Evolutionary conservation across 2,888 invertebrate species (phyloP).

Genomic region (Drosophila neotestacea): DNA sequence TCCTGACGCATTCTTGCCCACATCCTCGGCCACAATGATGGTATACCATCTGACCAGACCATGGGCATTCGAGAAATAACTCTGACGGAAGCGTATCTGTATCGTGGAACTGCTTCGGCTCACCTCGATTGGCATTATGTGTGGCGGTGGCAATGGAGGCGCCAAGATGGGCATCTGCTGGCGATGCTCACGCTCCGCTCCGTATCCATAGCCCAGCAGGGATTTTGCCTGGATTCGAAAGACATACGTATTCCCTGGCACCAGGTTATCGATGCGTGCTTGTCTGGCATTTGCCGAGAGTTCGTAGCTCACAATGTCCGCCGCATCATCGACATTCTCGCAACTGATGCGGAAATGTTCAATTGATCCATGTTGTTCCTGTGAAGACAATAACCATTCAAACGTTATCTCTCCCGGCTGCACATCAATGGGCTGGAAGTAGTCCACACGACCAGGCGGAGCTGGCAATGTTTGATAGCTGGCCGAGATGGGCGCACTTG

Average conservation of each 20-base stretch:
- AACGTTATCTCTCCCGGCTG: slow-evolving; percentile 93
- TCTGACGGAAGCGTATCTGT: slow-evolving; percentile 93
- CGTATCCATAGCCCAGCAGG: slow-evolving; percentile 92
- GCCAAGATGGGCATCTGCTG: slow-evolving; percentile 94
- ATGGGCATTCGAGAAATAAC: slow-evolving; percentile 94
- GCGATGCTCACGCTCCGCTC: slow-evolving; percentile 89
- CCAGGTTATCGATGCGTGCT: slow-evolving; percentile 89
- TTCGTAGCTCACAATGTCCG: slow-evolving; percentile 87
- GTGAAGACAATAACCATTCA: slow-evolving; percentile 91
- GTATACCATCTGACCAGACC: slow-evolving; percentile 93
- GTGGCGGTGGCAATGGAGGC: slow-evolving; percentile 89
- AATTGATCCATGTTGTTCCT: slow-evolving; percentile 93
- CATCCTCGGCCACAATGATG: slow-evolving; percentile 95
- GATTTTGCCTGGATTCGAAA: slow-evolving; percentile 94
- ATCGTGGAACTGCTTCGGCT: slow-evolving; percentile 90
- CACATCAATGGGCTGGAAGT: slow-evolving; percentile 91
- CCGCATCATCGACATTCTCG: slow-evolving; percentile 88
- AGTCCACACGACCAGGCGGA: slow-evolving; percentile 92
- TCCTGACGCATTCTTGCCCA: slow-evolving; percentile 91
- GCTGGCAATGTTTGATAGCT: slow-evolving; percentile 93
- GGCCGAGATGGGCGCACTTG: slow-evolving; percentile 91
- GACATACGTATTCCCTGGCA: slow-evolving; percentile 92
- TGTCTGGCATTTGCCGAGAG: slow-evolving; percentile 89
- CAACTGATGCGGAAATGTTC: slow-evolving; percentile 92
- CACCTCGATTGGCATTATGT: slow-evolving; percentile 91